These are phyloP conservation scores for Sarcophaga caerulescens DNA, from an alignment of 2,888 invertebrate genomes.

Conservation along the genomic window DNA sequence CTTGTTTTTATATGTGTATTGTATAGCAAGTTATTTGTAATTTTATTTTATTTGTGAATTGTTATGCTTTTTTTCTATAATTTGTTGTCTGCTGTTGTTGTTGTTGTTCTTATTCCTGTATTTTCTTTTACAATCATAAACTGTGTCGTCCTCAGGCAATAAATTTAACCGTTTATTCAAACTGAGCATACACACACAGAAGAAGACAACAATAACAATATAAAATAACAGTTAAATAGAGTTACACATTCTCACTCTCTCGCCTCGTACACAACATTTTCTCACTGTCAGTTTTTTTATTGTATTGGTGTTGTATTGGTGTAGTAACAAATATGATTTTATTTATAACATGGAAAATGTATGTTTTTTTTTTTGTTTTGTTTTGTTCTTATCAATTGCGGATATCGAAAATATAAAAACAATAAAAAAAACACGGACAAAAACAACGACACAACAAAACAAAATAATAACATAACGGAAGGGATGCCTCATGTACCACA, in stretches of 20 bases:
- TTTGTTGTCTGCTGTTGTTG: too few species aligned
- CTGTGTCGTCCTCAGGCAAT: constrained; percentile 26
- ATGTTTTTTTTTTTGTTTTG: constrained; percentile 6
- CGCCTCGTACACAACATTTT: too few species aligned
- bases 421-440: constrained; percentile 36
- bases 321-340: constrained; percentile 30
- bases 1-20: too few species aligned
- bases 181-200: too few species aligned
- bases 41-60: too few species aligned
- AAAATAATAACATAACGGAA: constrained; percentile 42
- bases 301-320: too few species aligned
- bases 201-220: constrained; percentile 26
- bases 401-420: constrained; percentile 64
- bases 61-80: too few species aligned
- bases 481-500: constrained; percentile 40
- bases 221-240: not conserved
- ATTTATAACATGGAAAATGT: constrained; percentile 56
- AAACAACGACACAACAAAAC: constrained; percentile 31
- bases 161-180: constrained; percentile 42
- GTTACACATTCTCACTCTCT: too few species aligned
- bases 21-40: too few species aligned
- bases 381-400: constrained; percentile 52
- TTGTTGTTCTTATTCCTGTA: too few species aligned
- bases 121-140: constrained; percentile 29
- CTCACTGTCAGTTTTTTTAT: too few species aligned